Base-by-base conservation (phyloP, 64 coral and sea anemone species). In the Stylophora pistillata region DNA sequence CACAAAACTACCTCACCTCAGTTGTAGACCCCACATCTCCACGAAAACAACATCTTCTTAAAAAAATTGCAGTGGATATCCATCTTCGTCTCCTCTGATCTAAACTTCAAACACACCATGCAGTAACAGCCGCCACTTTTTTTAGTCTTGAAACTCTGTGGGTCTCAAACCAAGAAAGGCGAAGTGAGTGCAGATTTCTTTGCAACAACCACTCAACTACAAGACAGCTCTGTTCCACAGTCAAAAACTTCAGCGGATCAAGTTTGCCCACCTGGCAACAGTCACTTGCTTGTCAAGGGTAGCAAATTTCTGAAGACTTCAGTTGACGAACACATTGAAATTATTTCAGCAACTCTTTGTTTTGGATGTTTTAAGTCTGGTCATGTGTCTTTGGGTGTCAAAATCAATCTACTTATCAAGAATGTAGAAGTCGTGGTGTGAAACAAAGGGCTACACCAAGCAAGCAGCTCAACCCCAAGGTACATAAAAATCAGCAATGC, bases 301-400 rank as follows among this genome's bases (percentile, higher is more conserved):
- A 55, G 53, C n/a, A 56, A 78, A 10, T 78, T 78, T 57, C 34
- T 78, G 20, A 78, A 78, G 53, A 55, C 17, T 56, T 78, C 75
- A 9, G 75, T 78, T 28, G 0, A 58, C 52, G 20, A 26, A 21
- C 53, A 1, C 21, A 55, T 13, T 17, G 18, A 87, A 20, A 7
- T 57, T 6, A 74, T 74, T 33, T 21, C n/a, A n/a, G n/a, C n/a
- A n/a, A n/a, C n/a, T n/a, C n/a, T n/a, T n/a, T n/a, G 70, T 2
- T 15, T 21, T 0, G 74, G 70, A 5, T 47, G 53, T 26, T 25
- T 74, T 29, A 72, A 66, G 23, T 86, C 13, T 14, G 82, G 64
- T 16, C 82, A 85, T 37, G 1, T 85, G 41, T 73, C 66, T n/a
- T 1, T 5, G 26, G 20, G 3, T 87, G 85, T 31, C 7, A 15